Evolutionary conservation across 2,888 invertebrate species (phyloP).

Genomic region (Conistra vaccinii): DNA sequence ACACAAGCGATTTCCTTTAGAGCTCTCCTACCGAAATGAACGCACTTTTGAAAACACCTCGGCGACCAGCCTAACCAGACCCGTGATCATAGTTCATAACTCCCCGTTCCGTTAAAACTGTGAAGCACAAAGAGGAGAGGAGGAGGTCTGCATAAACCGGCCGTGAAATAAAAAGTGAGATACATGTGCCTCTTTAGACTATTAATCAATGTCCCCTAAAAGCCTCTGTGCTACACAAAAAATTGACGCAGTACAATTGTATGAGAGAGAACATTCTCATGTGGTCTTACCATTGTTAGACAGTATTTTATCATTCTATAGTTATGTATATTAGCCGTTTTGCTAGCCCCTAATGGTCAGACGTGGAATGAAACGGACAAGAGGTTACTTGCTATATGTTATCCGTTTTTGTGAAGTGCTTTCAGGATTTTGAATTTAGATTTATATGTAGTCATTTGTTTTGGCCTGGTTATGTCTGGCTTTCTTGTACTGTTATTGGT

Average conservation of each 20-base stretch:
- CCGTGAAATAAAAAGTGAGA: conserved; percentile 72
- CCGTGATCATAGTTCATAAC: conserved; percentile 59
- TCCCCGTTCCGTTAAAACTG: conserved; percentile 39
- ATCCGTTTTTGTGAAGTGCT: conserved; percentile 33
- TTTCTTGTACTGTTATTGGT: not conserved
- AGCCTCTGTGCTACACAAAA: conserved; percentile 84
- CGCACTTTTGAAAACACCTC: conserved; percentile 74
- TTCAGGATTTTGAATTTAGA: conserved; percentile 45
- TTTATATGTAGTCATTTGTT: conserved; percentile 45
- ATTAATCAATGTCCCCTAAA: conserved; percentile 87
- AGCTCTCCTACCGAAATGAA: conserved; percentile 55
- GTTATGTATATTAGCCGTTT: conserved; percentile 66
- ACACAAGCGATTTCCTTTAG: conserved; percentile 72
- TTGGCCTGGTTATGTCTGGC: not conserved
- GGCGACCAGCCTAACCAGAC: conserved; percentile 65
- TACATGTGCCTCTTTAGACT: conserved; percentile 80
- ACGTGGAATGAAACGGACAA: conserved; percentile 36
- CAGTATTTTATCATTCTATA: conserved; percentile 57
- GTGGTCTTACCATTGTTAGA: conserved; percentile 59
- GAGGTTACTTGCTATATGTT: conserved; percentile 44
- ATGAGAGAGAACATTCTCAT: conserved; percentile 67
- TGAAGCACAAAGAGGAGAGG: conserved; percentile 49
- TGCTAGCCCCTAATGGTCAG: conserved; percentile 64
- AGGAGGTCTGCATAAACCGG: conserved; percentile 67
- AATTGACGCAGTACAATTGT: conserved; percentile 73